Evolutionary conservation across 2,797 vertebrate genomes (phyloP), one percentile per base, ranked within the genome.

Genomic region (Oryzias dopingdopingensis): DNA sequence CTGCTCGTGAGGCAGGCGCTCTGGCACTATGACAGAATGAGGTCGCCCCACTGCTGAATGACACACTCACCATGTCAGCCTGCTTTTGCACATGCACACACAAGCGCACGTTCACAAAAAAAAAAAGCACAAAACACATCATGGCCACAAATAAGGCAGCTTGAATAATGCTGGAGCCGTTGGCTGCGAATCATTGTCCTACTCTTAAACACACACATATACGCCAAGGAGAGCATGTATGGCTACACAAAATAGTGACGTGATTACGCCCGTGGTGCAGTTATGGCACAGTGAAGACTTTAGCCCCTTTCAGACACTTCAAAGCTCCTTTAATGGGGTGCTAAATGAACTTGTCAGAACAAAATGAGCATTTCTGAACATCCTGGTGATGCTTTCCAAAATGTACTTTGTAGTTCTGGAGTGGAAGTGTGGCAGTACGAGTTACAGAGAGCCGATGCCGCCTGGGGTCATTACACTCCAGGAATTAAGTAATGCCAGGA

Each of bases 11-110:
- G 75, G 83, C 81, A 82, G 85, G 61, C 62, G 74, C 76, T 77
- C 83, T 80, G 82, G 80, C 87, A 77, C 77, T 67, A 65, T 91
- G 91, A 92, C 91, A 92, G 91, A 92, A 92, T 92, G 90, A 88
- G 91, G 91, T 90, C 86, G 67, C 62, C 64, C 72, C 65, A 29
- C 79, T 83, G 70, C 76, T 82, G 74, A 86, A 87, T 86, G 87
- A 87, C 89, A 88, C 47, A 61, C 88, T 86, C 72, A 60, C 79
- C 65, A 82, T 76, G 74, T 84, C 77, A 80, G 71, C 56, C 71
- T 56, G 49, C 52, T 54, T 41, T 51, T 1, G n/a, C 18, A 20
- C 62, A 20, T 65, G 23, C 37, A 8, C 50, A 18, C 42, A 42
- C 62, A 52, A 57, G 13, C 55, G 46, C 65, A 60, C 43, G 49